Evolutionary conservation across 2,797 vertebrate species (phyloP).

Genomic region (Xiphophorus birchmanni): DNA sequence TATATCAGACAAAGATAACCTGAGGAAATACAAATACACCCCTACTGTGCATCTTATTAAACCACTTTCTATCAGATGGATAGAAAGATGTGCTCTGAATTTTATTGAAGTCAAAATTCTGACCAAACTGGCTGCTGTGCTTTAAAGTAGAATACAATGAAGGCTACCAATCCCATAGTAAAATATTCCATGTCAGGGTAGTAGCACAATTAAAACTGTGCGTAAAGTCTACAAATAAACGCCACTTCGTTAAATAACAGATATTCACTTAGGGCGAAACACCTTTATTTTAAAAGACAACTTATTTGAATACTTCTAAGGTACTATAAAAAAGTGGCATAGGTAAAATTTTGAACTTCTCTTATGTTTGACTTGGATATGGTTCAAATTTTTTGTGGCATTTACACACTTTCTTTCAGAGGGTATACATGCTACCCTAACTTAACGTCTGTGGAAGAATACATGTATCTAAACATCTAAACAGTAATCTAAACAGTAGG

Average conservation of each 20-base stretch:
- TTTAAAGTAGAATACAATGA: too few relatives aligned
- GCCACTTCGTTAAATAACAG: neutral
- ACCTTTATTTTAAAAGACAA: neutral
- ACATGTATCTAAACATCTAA: too few relatives aligned
- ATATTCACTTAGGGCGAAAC: neutral
- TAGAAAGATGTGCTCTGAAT: too few relatives aligned
- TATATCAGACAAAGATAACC: neutral
- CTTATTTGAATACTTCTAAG: neutral
- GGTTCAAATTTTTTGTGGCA: neutral
- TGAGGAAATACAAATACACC: neutral
- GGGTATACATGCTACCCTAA: constrained; percentile 37
- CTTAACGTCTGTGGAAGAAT: constrained; percentile 30
- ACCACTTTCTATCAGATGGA: too few relatives aligned
- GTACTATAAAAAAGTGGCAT: neutral
- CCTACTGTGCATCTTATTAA: too few relatives aligned
- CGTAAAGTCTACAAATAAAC: neutral
- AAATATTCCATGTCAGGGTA: too few relatives aligned
- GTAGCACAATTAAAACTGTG: neutral
- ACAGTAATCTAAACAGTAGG: constrained; percentile 21
- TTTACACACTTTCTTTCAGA: constrained; percentile 20
- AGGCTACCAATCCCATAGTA: too few relatives aligned
- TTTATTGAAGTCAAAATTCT: too few relatives aligned
- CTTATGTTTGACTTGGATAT: neutral
- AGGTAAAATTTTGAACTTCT: neutral
- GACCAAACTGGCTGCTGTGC: neutral